Base-by-base conservation (phyloP, 2,888 invertebrate species). In the Dromius quadrimaculatus region DNA sequence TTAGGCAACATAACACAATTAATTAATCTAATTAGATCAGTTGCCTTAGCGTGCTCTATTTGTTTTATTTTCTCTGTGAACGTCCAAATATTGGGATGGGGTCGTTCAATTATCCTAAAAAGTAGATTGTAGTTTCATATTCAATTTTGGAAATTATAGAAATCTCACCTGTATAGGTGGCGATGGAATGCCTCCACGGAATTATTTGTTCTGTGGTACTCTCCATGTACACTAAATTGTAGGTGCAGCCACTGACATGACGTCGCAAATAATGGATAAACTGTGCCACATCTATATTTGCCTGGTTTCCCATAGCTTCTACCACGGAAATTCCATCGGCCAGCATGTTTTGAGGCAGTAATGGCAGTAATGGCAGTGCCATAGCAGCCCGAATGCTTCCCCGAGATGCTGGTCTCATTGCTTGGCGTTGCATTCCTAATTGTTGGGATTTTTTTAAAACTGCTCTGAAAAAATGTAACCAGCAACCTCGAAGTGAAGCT, bases 381-480 rank as follows among this genome's bases (percentile, higher is more conserved):
- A 61, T 61, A 5, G 61, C 61, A 17, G n/a, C 20, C 8, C 38
- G n/a, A 17, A 61, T 20, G 36, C 34, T 15, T 36, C 4, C 6
- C n/a, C 36, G 13, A n/a, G 5, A n/a, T 36, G 15, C 32, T 28
- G 9, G 28, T 15, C 17, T 9, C 36, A 17, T 11, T 8, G 9
- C 6, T 61, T 5, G 11, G 36, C 17, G 17, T 11, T 15, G 11
- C 2, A 54, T 4, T 32, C 34, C 32, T 2, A 54, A 9, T 32
- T 54, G 28, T 54, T 15, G 13, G 5, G 54, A 11, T 11, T 28
- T 28, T 15, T 47, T 17, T n/a, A 8, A 47, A 5, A 47, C 47
- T 9, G 47, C 47, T 19, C n/a, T 2, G 6, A 11, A 4, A 54
- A 54, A 54, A 28, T 54, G 54, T 2, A 54, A 28, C 32, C 54